Base-by-base conservation (phyloP, 2,888 invertebrate species). In the Alloplasta piceator region DNA sequence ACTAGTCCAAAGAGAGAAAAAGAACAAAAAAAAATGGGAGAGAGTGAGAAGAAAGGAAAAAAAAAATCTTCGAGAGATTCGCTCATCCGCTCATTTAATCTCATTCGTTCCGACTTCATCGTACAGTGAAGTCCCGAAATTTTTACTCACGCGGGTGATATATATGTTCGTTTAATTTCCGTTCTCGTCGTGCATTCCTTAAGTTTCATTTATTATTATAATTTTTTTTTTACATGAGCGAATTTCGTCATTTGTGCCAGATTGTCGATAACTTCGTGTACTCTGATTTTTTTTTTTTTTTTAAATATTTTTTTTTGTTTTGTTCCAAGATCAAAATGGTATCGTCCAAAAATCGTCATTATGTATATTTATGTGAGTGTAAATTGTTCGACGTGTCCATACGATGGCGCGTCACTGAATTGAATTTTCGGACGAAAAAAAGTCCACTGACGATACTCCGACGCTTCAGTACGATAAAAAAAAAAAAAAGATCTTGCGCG, bases 281-380 rank as follows among this genome's bases (percentile, higher is more conserved):
- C n/a, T n/a, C n/a, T n/a, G n/a, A n/a, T n/a, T 76, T 82, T 64
- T 46, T 6, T 73, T 78, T 70, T 55, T 63, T 55, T 46, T 10
- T 36, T 6, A 39, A n/a, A 38, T 52, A 41, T 43, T 70, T 16
- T 43, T 70, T 70, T 55, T 43, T 63, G 9, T 16, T 46, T 7
- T 58, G 50, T 63, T 72, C 46, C 60, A 12, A 70, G 41, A 50
- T 74, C 12, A 58, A 36, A 70, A 52, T 26, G 58, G 41, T 73
- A 61, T 74, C 63, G 48, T 38, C 41, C 38, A 43, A 39, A n/a
- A n/a, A n/a, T 68, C 73, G 72, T 67, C 38, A 39, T 61, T 61
- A 26, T 26, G 26, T 26, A 26, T 26, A 73, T 77, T 80, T 81
- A 66, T 78, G 66, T 64, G 60, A 66, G 50, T 74, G 68, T 74